Evolutionary conservation across 2,888 invertebrate genomes (phyloP).

Genomic region (Hypomecis atomaria): DNA sequence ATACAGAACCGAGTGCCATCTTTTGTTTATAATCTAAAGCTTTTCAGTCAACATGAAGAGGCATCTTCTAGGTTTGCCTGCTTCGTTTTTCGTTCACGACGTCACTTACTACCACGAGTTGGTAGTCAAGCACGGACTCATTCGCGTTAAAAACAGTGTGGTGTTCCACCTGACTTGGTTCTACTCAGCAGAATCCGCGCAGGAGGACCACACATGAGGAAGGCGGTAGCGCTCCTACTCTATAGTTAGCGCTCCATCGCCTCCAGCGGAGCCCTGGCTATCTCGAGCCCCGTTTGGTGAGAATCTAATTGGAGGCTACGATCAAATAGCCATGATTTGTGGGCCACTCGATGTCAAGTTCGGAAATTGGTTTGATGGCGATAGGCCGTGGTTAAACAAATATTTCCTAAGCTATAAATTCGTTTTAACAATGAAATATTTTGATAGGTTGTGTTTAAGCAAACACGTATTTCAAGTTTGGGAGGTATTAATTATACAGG

Average conservation of each 20-base stretch:
- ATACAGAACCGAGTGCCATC: no score
- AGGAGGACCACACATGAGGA: constrained; percentile 66
- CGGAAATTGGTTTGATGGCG: constrained; percentile 27
- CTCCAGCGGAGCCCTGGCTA: constrained; percentile 32
- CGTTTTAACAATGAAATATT: not conserved
- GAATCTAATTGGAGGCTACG: constrained; percentile 26
- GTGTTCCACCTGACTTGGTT: not conserved
- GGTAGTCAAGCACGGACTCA: no score
- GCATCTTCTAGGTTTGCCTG: no score
- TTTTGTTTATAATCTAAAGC: no score
- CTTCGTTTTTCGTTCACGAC: no score
- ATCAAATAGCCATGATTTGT: constrained; percentile 29
- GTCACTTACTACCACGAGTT: no score
- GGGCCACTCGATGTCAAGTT: constrained; percentile 26
- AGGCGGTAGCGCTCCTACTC: constrained; percentile 60
- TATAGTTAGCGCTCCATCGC: constrained; percentile 51
- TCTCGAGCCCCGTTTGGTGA: constrained; percentile 22
- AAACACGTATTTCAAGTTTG: not conserved
- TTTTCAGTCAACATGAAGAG: no score
- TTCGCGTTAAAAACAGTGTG: no score
- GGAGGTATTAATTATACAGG: not conserved
- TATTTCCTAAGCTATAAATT: constrained; percentile 13
- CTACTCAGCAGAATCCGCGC: constrained; percentile 50
- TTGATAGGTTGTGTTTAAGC: not conserved
- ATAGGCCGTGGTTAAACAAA: constrained; percentile 24